phyloP scores from a whole-genome alignment of 2,797 vertebrate species.

The Glossophaga mutica region DNA sequence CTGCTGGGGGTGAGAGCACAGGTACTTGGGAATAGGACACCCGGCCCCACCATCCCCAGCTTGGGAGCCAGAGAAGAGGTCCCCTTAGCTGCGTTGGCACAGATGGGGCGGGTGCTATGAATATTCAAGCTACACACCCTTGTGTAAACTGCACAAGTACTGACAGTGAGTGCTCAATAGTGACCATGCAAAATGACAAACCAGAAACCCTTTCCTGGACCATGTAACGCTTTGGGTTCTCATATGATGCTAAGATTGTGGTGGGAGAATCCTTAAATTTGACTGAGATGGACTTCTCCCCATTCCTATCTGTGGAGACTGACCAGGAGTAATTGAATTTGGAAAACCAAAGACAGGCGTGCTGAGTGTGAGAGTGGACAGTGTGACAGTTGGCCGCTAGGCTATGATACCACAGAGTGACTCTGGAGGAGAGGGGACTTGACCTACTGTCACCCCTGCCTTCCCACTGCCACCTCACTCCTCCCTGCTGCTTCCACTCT shows the following conservation, averaged over 20 bases:
- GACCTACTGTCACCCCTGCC: background rate
- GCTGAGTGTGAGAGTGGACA: background rate
- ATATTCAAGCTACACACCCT: background rate
- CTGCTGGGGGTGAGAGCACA: background rate
- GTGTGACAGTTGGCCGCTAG: rapidly evolving
- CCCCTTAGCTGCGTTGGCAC: background rate
- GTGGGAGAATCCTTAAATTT: background rate
- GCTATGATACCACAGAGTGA: background rate
- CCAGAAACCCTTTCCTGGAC: background rate
- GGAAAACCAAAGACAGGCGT: background rate
- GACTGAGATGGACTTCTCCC: background rate
- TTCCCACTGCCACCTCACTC: background rate
- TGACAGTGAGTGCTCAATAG: background rate
- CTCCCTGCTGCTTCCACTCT: background rate
- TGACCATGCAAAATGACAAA: background rate
- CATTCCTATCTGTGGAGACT: background rate
- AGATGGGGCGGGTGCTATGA: background rate
- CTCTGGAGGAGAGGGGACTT: background rate
- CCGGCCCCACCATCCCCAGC: background rate
- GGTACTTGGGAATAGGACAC: background rate
- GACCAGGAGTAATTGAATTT: background rate
- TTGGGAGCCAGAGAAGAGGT: background rate
- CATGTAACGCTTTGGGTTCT: background rate
- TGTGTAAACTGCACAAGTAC: background rate
- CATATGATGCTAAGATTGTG: background rate